These are phyloP conservation scores for Microtus pennsylvanicus DNA, from an alignment of 2,113 vertebrate genomes.

Conservation along the genomic window DNA sequence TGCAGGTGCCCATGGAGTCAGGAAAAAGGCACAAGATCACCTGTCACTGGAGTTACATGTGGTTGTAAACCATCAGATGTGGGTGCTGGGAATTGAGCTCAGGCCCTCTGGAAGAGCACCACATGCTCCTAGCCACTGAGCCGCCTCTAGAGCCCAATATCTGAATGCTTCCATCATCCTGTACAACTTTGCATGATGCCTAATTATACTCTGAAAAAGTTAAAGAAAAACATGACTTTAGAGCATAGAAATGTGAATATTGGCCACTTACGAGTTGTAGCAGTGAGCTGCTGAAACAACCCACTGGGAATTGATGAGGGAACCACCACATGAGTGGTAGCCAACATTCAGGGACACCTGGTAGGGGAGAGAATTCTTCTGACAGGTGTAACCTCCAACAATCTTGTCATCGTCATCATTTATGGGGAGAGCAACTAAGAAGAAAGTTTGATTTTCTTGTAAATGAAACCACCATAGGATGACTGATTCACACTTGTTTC, in stretches of 20 bases:
- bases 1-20: background rate
- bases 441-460: background rate
- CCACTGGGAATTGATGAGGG: constrained; percentile 38
- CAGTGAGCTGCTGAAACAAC: constrained; percentile 33
- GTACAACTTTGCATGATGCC: too few relatives aligned
- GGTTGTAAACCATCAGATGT: background rate
- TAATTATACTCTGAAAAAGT: background rate
- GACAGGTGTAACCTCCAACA: constrained; percentile 24
- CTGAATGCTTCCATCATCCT: background rate
- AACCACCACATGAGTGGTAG: background rate
- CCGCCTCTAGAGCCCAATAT: background rate
- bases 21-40: background rate
- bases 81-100: background rate
- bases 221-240: background rate
- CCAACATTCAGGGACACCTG: background rate
- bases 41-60: too few relatives aligned
- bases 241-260: background rate
- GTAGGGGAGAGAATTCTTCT: constrained; percentile 5
- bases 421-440: background rate
- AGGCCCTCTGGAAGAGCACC: background rate
- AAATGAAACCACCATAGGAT: background rate
- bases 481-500: background rate
- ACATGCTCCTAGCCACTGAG: background rate
- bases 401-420: constrained; percentile 7
- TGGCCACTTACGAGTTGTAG: background rate